Conservation (phyloP, 2,888 invertebrate genomes). For the Saturnia japonica region DNA sequence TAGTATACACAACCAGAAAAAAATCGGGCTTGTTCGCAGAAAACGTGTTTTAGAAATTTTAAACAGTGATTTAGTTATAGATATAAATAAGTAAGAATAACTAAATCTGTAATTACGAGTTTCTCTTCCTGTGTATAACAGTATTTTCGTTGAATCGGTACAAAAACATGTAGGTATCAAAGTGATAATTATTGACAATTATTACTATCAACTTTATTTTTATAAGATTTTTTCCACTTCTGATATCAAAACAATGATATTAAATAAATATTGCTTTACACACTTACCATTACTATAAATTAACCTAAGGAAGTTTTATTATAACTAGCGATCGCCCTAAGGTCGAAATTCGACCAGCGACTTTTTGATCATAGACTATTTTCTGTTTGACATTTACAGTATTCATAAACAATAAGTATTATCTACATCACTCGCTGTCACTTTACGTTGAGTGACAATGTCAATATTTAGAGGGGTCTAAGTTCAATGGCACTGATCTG, state of each 20-base stretch:
- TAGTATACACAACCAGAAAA: neutral
- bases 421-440: too few relatives aligned
- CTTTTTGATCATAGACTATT: too few relatives aligned
- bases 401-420: too few relatives aligned
- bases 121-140: neutral
- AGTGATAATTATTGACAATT: neutral
- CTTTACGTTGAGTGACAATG: too few relatives aligned
- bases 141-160: neutral
- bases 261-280: too few relatives aligned
- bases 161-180: neutral
- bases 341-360: too few relatives aligned
- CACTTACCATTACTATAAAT: neutral
- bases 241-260: neutral
- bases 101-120: neutral
- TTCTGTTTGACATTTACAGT: too few relatives aligned
- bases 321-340: too few relatives aligned
- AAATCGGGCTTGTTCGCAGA: neutral
- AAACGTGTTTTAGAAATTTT: neutral
- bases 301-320: neutral
- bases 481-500: too few relatives aligned
- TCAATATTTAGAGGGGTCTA: too few relatives aligned
- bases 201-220: neutral
- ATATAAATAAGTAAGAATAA: neutral
- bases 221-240: neutral
- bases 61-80: neutral